Evolutionary conservation across 2,888 invertebrate species (phyloP).

Genomic region (Hetaerina titia): DNA sequence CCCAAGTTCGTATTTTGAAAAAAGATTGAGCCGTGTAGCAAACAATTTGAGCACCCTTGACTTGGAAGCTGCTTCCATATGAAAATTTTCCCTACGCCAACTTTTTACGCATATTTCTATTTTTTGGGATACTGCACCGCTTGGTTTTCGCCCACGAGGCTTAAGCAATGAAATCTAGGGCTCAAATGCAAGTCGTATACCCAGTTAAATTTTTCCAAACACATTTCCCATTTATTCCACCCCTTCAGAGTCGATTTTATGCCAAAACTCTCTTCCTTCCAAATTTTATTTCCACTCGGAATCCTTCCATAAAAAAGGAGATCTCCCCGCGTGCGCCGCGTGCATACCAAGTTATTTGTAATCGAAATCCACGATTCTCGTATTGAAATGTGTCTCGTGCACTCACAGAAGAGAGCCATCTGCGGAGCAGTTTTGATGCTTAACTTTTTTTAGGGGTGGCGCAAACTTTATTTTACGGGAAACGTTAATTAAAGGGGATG

Average conservation of each 20-base stretch:
- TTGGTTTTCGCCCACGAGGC: neutral
- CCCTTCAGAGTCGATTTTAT: neutral
- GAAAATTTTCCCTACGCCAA: neutral
- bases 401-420: neutral
- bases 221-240: neutral
- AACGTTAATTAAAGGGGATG: neutral
- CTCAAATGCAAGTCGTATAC: neutral
- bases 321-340: neutral
- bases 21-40: too few relatives aligned
- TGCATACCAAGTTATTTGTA: neutral
- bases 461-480: neutral
- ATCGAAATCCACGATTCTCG: neutral
- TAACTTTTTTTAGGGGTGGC: neutral
- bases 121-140: neutral
- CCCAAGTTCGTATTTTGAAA: too few relatives aligned
- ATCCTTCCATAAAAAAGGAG: constrained; percentile 10
- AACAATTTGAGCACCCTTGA: too few relatives aligned
- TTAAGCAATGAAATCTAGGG: neutral
- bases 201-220: neutral
- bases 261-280: neutral
- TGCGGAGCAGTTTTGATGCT: neutral
- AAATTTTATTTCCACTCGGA: neutral
- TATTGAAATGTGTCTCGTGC: neutral
- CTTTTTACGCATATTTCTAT: neutral
- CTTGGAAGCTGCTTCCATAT: neutral